Evolutionary conservation across 2,113 vertebrate species (phyloP).

Genomic region (Crotalus tigris): DNA sequence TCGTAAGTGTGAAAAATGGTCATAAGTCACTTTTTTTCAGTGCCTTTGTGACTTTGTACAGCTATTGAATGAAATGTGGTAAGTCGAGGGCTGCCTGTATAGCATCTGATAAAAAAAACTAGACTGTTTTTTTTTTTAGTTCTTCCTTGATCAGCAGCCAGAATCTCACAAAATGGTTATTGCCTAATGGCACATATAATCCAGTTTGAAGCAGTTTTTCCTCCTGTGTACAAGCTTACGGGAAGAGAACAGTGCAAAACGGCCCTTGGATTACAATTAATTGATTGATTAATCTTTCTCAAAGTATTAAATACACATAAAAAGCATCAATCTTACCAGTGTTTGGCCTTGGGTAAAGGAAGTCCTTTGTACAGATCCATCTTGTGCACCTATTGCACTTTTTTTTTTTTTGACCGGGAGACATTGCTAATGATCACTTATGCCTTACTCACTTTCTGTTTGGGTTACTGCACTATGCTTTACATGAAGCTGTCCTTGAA

Average conservation of each 20-base stretch:
- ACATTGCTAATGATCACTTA: neutral
- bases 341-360: neutral
- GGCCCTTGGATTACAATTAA: neutral
- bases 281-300: neutral
- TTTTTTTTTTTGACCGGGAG: neutral
- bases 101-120: neutral
- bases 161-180: neutral
- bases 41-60: too few relatives aligned
- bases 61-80: too few relatives aligned
- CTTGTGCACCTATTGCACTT: neutral
- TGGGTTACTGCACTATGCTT: neutral
- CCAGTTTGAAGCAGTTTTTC: neutral
- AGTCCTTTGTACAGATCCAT: neutral
- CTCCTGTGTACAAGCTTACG: neutral
- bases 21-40: too few relatives aligned
- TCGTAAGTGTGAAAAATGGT: too few relatives aligned
- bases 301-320: neutral
- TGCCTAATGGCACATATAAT: neutral
- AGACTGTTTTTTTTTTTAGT: neutral
- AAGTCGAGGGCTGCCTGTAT: too few relatives aligned
- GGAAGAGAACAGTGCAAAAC: too few relatives aligned
- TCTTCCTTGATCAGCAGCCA: neutral
- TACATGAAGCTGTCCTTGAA: neutral
- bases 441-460: neutral
- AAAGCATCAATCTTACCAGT: neutral